phyloP scores from a whole-genome alignment of 2,113 vertebrate genomes.

The Pteropus alecto region DNA sequence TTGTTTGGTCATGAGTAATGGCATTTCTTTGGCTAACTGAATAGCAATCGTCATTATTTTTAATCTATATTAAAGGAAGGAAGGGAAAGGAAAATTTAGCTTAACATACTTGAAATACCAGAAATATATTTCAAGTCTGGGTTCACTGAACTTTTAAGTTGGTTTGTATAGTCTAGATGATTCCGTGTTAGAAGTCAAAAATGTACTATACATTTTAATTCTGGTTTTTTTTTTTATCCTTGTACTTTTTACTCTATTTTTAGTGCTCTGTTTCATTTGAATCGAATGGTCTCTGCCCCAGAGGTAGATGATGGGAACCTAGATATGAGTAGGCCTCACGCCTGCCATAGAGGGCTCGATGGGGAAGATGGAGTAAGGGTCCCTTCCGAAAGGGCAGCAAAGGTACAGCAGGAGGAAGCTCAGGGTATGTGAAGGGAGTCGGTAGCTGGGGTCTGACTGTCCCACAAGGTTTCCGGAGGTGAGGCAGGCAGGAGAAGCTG shows the following conservation, averaged over 20 bases:
- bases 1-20: conserved; percentile 44
- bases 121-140: conserved; percentile 24
- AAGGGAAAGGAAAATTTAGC: conserved; percentile 37
- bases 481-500: not conserved
- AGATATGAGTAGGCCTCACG: not conserved
- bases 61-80: conserved; percentile 41
- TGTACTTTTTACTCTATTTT: not conserved
- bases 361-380: not conserved
- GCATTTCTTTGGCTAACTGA: conserved; percentile 22
- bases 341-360: not conserved
- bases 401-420: not conserved
- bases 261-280: not conserved
- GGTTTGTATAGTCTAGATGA: not conserved
- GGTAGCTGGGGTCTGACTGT: no score
- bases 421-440: fast-evolving
- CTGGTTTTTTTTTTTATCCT: not conserved
- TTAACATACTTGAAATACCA: conserved; percentile 9
- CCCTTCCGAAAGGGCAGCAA: not conserved
- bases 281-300: not conserved
- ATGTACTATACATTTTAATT: not conserved
- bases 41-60: conserved; percentile 49
- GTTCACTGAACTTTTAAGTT: conserved; percentile 31
- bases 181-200: conserved; percentile 10
- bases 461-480: not conserved
- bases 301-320: not conserved